These are phyloP conservation scores for Sternarchorhynchus goeldii DNA, from an alignment of 2,797 vertebrate genomes.

Conservation along the genomic window DNA sequence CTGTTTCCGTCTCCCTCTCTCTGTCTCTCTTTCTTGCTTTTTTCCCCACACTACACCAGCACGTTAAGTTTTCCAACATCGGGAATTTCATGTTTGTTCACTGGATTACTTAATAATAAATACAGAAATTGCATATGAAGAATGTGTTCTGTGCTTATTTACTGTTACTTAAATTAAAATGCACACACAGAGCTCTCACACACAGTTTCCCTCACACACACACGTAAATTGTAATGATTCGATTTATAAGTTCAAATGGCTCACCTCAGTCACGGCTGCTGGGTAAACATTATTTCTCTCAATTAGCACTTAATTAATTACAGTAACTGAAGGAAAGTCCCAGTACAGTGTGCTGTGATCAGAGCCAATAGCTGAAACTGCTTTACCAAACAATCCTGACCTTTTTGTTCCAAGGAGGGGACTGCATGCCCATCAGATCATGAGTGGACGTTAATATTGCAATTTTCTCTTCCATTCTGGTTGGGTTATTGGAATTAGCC, in stretches of 20 bases:
- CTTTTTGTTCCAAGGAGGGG: slow-evolving; percentile 41
- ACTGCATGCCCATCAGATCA: slow-evolving; percentile 47
- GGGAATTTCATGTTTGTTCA: too few species aligned
- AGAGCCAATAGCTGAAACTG: slow-evolving; percentile 38
- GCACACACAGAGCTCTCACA: too few species aligned
- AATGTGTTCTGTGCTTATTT: too few species aligned
- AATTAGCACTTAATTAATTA: slow-evolving; percentile 44
- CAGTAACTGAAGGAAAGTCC: slow-evolving; percentile 34
- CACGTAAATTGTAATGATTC: slow-evolving; percentile 29
- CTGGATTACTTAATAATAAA: too few species aligned
- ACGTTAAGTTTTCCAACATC: too few species aligned
- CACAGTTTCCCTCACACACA: slow-evolving; percentile 26
- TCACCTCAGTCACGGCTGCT: slow-evolving; percentile 28
- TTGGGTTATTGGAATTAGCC: slow-evolving; percentile 62
- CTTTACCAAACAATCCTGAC: slow-evolving; percentile 37
- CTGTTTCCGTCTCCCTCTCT: too few species aligned
- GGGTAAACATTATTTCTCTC: slow-evolving; percentile 32
- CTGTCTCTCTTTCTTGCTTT: too few species aligned
- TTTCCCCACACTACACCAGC: too few species aligned
- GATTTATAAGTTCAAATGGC: slow-evolving; percentile 13
- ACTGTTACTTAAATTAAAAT: too few species aligned
- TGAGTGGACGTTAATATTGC: slow-evolving; percentile 54
- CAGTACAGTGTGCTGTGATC: slow-evolving; percentile 20
- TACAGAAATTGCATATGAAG: too few species aligned
- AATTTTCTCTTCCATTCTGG: slow-evolving; percentile 39